Base-by-base conservation (phyloP, 64 coral and sea anemone species). In the Porites lutea region DNA sequence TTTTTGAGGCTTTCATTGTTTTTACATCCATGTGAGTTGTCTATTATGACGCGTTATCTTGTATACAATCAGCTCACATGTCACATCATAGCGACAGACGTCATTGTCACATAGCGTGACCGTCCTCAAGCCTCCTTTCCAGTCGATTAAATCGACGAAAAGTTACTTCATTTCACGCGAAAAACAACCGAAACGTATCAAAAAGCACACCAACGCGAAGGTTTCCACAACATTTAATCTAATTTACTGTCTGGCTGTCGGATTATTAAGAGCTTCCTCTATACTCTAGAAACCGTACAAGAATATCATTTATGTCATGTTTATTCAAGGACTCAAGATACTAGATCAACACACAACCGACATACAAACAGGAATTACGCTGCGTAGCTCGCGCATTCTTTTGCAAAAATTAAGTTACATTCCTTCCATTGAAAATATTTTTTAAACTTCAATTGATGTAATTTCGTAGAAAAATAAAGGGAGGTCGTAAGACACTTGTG, bases 291-390 rank as follows among this genome's bases (percentile, higher is more conserved):
- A 84, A 45, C 13, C 44, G 48, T 4, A 20, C 59, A 51, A 19
- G 43, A 45, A 52, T 84, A 52, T 68, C 10, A 66, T 65, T 65
- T 65, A 51, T 13, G 37, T 16, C 12, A 51, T 84, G 81, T 84
- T 68, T 84, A 84, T 52, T 49, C 81, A 68, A 12, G 50, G 16
- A 2, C 44, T 83, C 79, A 43, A 6, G 8, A 49, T n/a, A 44
- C 9, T 52, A 69, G 3, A 67, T 20, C 67, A 84, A 84, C 61
- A 84, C 13, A 50, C 6, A 84, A 67, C 44, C 67, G 69, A 84
- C 61, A 84, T 19, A 50, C 6, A 84, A 82, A 84, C 63, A 84
- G 62, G 62, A 84, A 68, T 23, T 69, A 47, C 81, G 79, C 19
- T 13, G n/a, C 22, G 48, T 48, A 12, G 37, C 45, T 48, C 54